phyloP scores from a whole-genome alignment of 2,797 vertebrate genomes.

The Psittacula derbiana region DNA sequence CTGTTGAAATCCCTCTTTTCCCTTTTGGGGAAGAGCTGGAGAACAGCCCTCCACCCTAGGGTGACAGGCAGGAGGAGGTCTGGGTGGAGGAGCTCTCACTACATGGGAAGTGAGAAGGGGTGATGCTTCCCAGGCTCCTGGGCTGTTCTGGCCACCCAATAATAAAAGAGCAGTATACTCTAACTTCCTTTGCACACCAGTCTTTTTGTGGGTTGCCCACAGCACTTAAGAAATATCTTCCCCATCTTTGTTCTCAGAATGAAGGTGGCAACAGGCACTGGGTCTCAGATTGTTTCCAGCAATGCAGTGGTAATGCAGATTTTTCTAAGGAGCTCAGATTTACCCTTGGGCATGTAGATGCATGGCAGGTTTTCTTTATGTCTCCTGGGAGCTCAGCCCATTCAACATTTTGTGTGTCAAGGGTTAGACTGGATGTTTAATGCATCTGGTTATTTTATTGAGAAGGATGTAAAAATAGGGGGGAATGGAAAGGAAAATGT shows the following conservation, averaged over 20 bases:
- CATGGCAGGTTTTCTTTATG: neutral
- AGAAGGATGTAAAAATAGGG: neutral
- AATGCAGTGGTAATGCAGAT: neutral
- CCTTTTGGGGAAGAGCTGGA: rapidly evolving
- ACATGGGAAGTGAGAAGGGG: neutral
- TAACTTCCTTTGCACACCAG: neutral
- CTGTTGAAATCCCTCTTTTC: neutral
- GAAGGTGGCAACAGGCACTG: neutral
- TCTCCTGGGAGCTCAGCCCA: neutral
- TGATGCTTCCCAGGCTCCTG: rapidly evolving
- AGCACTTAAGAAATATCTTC: neutral
- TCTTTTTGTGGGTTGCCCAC: rapidly evolving
- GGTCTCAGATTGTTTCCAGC: neutral
- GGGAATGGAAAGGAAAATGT: neutral
- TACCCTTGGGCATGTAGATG: neutral
- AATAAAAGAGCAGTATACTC: neutral
- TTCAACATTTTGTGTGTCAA: neutral
- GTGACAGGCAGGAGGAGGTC: neutral
- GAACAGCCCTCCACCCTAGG: rapidly evolving
- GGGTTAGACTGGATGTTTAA: neutral
- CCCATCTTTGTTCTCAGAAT: neutral
- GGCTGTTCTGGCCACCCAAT: rapidly evolving
- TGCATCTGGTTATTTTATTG: neutral
- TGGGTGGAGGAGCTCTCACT: neutral
- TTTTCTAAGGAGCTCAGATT: neutral